These are phyloP conservation scores for Harpalus rufipes DNA, from an alignment of 2,888 invertebrate genomes.

Conservation along the genomic window DNA sequence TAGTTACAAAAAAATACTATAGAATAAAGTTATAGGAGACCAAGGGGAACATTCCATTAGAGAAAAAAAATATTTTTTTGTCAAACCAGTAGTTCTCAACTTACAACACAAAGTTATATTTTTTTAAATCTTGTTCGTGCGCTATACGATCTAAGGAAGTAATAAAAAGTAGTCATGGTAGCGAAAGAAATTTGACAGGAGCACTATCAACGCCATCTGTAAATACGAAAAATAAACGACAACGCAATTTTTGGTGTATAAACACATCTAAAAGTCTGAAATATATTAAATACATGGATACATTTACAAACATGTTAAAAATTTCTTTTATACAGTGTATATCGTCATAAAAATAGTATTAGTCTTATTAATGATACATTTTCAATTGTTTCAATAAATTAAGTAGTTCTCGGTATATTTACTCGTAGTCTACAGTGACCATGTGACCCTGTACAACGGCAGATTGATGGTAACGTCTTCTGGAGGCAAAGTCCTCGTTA, in stretches of 20 bases:
- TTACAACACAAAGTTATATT: too few species aligned
- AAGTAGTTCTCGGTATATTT: conserved; percentile 57
- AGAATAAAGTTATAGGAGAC: too few species aligned
- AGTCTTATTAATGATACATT: conserved; percentile 49
- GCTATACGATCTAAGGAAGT: too few species aligned
- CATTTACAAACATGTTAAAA: conserved; percentile 60
- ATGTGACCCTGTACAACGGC: conserved; percentile 88
- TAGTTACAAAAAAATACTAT: too few species aligned
- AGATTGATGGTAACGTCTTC: conserved; percentile 95
- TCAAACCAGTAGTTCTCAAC: too few species aligned
- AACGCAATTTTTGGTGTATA: not conserved
- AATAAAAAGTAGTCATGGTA: too few species aligned
- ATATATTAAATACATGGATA: conserved; percentile 61
- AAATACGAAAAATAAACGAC: not conserved
- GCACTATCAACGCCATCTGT: not conserved
- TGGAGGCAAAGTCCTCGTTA: conserved; percentile 95
- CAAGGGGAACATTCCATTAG: too few species aligned
- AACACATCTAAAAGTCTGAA: conserved; percentile 26
- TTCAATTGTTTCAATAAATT: conserved; percentile 50
- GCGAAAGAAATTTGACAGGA: too few species aligned
- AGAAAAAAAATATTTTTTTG: too few species aligned
- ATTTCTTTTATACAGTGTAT: conserved; percentile 56
- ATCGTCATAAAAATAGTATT: conserved; percentile 56
- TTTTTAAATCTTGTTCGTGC: too few species aligned
- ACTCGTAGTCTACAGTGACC: conserved; percentile 78